Evolutionary conservation across 2,113 vertebrate species (phyloP).

Genomic region (Monarcha castaneiventris): DNA sequence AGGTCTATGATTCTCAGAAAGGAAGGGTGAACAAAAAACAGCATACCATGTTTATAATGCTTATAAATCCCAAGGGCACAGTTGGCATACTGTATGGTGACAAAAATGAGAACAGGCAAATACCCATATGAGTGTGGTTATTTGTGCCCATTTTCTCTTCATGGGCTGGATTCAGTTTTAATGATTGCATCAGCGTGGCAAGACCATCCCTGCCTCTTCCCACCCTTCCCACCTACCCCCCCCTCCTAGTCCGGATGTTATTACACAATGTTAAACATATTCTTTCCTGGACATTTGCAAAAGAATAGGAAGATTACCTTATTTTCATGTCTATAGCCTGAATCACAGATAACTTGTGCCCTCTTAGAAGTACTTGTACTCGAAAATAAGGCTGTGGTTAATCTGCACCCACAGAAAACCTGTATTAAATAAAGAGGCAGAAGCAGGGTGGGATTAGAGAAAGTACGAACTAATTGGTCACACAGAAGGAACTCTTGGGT

Average conservation of each 20-base stretch:
- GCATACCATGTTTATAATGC: background rate
- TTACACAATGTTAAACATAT: slow-evolving; percentile 9
- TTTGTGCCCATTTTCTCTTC: background rate
- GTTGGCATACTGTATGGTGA: background rate
- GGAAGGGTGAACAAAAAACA: background rate
- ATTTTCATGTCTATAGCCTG: slow-evolving; percentile 50
- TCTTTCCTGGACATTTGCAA: slow-evolving; percentile 45
- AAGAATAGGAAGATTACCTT: slow-evolving; percentile 59
- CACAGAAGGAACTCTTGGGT: background rate
- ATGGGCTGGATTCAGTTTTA: background rate
- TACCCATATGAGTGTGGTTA: background rate
- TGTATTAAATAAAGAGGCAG: slow-evolving; percentile 5
- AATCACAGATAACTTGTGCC: slow-evolving; percentile 1
- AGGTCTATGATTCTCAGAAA: background rate
- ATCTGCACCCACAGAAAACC: background rate
- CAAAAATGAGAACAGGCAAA: background rate
- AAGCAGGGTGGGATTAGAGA: slow-evolving; percentile 5
- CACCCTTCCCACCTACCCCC: background rate
- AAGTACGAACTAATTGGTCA: background rate
- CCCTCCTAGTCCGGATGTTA: background rate
- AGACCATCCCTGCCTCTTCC: background rate
- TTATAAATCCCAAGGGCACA: background rate
- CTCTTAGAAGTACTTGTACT: slow-evolving; percentile 15
- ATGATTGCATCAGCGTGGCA: background rate
- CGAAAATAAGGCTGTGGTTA: slow-evolving; percentile 22